These are phyloP conservation scores for Macrosiphum euphorbiae DNA, from an alignment of 2,888 invertebrate species.

Conservation along the genomic window DNA sequence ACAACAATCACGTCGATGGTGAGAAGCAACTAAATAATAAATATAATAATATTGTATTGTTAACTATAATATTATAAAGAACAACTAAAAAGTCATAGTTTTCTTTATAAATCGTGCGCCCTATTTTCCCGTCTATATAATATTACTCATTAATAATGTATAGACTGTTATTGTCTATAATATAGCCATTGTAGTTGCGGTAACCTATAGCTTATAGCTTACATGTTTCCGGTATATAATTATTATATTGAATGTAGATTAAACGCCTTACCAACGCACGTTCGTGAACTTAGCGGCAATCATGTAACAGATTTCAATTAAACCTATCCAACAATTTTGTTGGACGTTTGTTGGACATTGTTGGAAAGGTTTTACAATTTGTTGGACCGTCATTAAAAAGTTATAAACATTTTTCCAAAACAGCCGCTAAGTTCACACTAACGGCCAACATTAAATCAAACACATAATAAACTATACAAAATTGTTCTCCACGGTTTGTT, in stretches of 20 bases:
- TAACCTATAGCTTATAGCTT: neutral
- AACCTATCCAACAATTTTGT: too few species aligned
- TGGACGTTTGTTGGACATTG: too few species aligned
- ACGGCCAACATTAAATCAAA: too few species aligned
- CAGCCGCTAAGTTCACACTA: too few species aligned
- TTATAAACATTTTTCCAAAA: too few species aligned
- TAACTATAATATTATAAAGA: neutral
- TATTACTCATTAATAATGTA: neutral
- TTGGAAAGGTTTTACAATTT: too few species aligned
- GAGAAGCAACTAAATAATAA: neutral
- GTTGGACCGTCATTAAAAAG: too few species aligned
- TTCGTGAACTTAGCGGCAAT: too few species aligned
- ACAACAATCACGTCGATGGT: neutral
- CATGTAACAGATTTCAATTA: too few species aligned
- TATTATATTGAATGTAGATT: neutral
- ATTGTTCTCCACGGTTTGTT: too few species aligned
- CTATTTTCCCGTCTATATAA: neutral
- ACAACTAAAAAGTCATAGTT: neutral
- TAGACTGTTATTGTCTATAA: neutral
- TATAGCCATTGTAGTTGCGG: too few species aligned
- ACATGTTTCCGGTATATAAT: neutral
- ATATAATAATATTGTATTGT: neutral
- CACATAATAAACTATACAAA: too few species aligned
- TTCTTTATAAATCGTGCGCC: neutral
- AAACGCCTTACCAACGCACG: neutral